Base-by-base conservation (phyloP, 2,888 invertebrate genomes). In the Abscondita cerata region DNA sequence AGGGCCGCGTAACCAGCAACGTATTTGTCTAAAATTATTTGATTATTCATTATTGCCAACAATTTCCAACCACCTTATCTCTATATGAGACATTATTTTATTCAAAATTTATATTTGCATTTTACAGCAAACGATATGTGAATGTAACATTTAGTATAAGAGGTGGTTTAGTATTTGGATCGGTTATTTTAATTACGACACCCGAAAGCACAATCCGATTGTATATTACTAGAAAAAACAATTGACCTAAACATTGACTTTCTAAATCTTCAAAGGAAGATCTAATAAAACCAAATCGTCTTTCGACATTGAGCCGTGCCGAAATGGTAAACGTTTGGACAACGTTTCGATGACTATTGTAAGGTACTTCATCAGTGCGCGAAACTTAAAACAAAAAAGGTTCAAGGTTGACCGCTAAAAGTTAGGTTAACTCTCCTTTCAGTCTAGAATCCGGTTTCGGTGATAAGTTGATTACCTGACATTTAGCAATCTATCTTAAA, bases 1-100 rank as follows among this genome's bases (percentile, higher is more conserved):
- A 67, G 59, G 66, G 62, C 65, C 65, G 64, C 68, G 64, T 65
- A 71, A 68, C 62, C 65, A 70, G 71, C 71, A 64, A 64, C 50
- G 52, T 53, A 52, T 40, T 36, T 48, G 38, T 48, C 54, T 48
- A 48, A 44, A 31, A 15, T 68, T 68, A 63, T 64, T 67, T 62
- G 66, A 69, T 67, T 72, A 69, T 61, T 62, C 66, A 69, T 72
- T 73, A 75, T 74, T 74, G 74, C 73, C 73, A 73, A 73, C 72
- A 64, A 70, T 72, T 68, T 67, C 69, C 41, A 19, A 54, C 64
- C 68, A 70, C 59, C 66, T 46, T 48, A 47, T 59, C 36, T 53
- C 6, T 48, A 33, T n/a, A n/a, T n/a, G n/a, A n/a, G n/a, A n/a
- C n/a, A 41, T 46, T 52, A 44, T 52, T 58, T 52, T 33, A 25